Percentiles rank a stretch among this genome's conserved stretches.
Conservation (phyloP, 2,888 invertebrate species). For the Orchestes rusci region DNA sequence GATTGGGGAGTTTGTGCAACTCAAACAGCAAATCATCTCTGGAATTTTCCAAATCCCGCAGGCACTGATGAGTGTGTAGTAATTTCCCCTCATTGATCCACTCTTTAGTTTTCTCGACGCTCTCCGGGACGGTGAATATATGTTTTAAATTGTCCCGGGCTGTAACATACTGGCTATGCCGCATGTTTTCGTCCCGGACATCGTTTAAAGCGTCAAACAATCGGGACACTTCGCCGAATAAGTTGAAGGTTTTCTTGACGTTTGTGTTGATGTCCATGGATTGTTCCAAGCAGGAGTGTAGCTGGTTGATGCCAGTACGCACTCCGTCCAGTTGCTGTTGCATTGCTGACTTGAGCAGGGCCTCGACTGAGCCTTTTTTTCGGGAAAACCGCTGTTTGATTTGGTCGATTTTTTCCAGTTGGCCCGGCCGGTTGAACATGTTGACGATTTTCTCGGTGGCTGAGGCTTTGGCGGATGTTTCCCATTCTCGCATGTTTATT, state of each 20-base stretch:
- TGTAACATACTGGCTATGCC: slow-evolving; percentile 94
- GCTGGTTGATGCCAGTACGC: slow-evolving; percentile 82
- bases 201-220: slow-evolving; percentile 74
- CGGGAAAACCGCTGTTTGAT: slow-evolving; percentile 66
- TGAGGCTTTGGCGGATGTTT: slow-evolving; percentile 68
- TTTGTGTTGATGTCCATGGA: slow-evolving; percentile 66
- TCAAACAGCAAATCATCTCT: slow-evolving; percentile 93
- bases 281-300: slow-evolving; percentile 79
- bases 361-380: slow-evolving; percentile 86
- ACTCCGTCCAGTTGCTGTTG: slow-evolving; percentile 98
- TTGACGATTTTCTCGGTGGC: slow-evolving; percentile 83
- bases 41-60: slow-evolving; percentile 93
- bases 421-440: slow-evolving; percentile 90
- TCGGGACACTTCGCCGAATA: slow-evolving; percentile 69
- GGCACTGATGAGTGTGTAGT: slow-evolving; percentile 88
- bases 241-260: slow-evolving; percentile 67
- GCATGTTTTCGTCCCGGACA: slow-evolving; percentile 86
- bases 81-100: slow-evolving; percentile 94
- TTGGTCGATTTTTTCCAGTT: slow-evolving; percentile 84
- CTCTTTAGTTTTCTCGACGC: slow-evolving; percentile 88
- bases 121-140: slow-evolving; percentile 95
- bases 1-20: slow-evolving; percentile 86
- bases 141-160: slow-evolving; percentile 98
- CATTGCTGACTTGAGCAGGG: slow-evolving; percentile 95
- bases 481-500: slow-evolving; percentile 61